Evolutionary conservation across 2,113 vertebrate genomes (phyloP).

Genomic region (Cacatua alba): DNA sequence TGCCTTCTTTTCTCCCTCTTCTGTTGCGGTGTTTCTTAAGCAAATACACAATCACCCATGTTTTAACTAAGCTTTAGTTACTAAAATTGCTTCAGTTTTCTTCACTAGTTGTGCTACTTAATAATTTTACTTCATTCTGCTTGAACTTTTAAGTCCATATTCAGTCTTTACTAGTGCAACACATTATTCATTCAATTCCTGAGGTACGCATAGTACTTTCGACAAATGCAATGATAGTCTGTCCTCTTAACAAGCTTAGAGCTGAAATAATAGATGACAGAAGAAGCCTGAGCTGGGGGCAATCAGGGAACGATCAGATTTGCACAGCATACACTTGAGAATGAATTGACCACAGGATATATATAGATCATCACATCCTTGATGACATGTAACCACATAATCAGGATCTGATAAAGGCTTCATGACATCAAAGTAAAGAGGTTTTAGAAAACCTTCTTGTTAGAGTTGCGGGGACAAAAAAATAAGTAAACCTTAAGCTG

Average conservation of each 20-base stretch:
- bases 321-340: neutral
- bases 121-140: neutral
- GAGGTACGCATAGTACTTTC: neutral
- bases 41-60: neutral
- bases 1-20: neutral
- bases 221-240: neutral
- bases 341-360: conserved; percentile 14
- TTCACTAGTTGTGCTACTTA: neutral
- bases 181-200: neutral
- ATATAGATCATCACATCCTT: neutral
- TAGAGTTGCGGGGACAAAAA: neutral
- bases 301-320: neutral
- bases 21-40: neutral
- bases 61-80: neutral
- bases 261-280: neutral
- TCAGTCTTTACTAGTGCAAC: neutral
- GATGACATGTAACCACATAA: neutral
- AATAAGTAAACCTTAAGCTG: neutral
- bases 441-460: neutral
- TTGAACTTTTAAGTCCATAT: neutral
- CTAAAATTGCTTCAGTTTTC: neutral
- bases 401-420: neutral
- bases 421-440: neutral
- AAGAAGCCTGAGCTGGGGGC: neutral
- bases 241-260: conserved; percentile 1